Evolutionary conservation across 2,797 vertebrate species (phyloP), one percentile per base, ranked within the genome.

Genomic region (Epinephelus malabaricus): DNA sequence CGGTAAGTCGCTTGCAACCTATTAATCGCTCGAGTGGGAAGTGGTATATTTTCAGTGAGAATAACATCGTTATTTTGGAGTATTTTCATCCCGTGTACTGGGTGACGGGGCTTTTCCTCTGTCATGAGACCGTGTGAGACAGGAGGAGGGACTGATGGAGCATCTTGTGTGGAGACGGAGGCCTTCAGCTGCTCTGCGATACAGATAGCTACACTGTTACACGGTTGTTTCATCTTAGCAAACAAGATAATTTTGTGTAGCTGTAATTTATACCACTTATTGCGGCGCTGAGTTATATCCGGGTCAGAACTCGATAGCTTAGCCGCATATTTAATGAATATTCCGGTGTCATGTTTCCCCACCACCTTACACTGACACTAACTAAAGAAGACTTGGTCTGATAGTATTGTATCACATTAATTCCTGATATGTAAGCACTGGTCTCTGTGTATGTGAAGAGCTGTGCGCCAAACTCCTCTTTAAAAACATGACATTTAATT

Each of bases 121-220:
- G 93, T 95, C 95, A 95, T 92, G 88, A 93, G 95, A 94, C 93
- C 45, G 46, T 69, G 89, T 65, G 91, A 59, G 79, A 69, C 61
- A 73, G 88, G 83, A 82, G 89, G 88, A 79, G 77, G 84, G 67
- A 79, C 77, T 47, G 81, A 79, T 80, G 79, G n/a, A 89, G 88
- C 85, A 88, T 91, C 88, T 49, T 49, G 10, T 72, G 6, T 43
- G 38, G 46, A 70, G 53, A 82, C 49, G 30, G 40, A 89, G 90
- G 90, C 91, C 90, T 86, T 21, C n/a, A 17, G 1, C 21, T 34
- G 43, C 40, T 69, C 0, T 27, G 6, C 2, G 1, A 54, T 19
- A 27, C 0, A 38, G 5, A 47, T 1, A 27, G 47, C 58, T 60
- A 38, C 55, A 23, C 60, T 12, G n/a, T 21, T 23, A 5, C 3